Evolutionary conservation across 2,113 vertebrate genomes (phyloP), one percentile per base, ranked within the genome.

Genomic region (Gopherus flavomarginatus): DNA sequence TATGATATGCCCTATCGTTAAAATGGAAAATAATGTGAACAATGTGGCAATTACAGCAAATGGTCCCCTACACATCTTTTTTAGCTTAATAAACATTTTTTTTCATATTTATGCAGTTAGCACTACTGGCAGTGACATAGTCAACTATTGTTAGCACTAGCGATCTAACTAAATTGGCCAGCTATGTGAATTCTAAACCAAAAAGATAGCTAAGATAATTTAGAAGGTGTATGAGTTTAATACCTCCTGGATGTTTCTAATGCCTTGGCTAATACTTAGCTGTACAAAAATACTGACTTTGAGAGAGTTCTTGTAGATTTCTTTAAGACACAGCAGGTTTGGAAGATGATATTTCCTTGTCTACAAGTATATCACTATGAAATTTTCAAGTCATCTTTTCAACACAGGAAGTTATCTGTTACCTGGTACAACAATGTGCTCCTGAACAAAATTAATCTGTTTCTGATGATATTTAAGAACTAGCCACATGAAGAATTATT

Each of bases 261-360:
- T 92, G 94, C 84, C 93, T 92, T 62, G 88, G 88, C 90, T 94
- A 50, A 87, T 69, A 89, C 88, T 80, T 11, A 21, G 81, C 84
- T 88, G 94, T 92, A 94, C 96, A 90, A 92, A 91, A 93, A 88
- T 90, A 65, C 77, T 4, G 44, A 81, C 93, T 93, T 92, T 50
- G 89, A 96, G 83, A 88, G 93, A 78, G 38, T 75, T 94, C 95
- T 97, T 93, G 29, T 17, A 83, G 81, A 83, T 95, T 87, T 57
- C 96, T 91, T 86, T 49, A 92, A 97, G 93, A 89, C 81, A 89
- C 38, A 94, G 95, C 85, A 95, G 96, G 92, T 47, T 83, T 86
- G 97, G 96, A 98, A 98, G 96, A 78, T 54, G 97, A 94, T 98
- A 97, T 90, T 98, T 98, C 97, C 96, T 97, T 90, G 95, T 94